Percentiles rank a stretch among this genome's conserved stretches.
phyloP scores from a whole-genome alignment of 2,797 vertebrate species.

The Neosalanx taihuensis region DNA sequence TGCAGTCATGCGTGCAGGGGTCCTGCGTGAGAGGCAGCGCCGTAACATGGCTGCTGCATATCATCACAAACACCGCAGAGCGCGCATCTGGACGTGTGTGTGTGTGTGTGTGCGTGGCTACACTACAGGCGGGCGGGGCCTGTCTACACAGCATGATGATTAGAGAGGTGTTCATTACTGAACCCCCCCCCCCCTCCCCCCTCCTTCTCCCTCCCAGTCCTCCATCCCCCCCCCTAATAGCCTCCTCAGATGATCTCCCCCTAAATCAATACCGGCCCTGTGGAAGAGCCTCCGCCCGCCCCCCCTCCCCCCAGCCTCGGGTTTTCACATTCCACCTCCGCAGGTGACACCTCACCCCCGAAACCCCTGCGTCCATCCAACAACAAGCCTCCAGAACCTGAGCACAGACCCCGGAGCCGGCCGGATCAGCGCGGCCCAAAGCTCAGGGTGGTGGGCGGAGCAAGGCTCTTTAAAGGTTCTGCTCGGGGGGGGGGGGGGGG shows the following conservation, averaged over 20 bases:
- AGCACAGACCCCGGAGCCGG: background rate
- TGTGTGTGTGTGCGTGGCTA: slow-evolving; percentile 11
- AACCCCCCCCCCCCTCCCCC: slow-evolving; percentile 29
- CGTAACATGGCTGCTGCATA: slow-evolving; percentile 46
- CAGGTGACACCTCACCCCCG: slow-evolving; percentile 56
- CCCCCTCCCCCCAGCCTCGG: too few relatives aligned
- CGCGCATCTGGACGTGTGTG: background rate
- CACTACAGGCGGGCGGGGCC: slow-evolving; percentile 40
- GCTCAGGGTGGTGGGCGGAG: background rate
- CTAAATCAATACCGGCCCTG: slow-evolving; percentile 66
- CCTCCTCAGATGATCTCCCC: slow-evolving; percentile 61
- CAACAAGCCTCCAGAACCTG: too few relatives aligned
- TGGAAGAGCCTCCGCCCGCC: too few relatives aligned
- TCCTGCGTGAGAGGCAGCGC: slow-evolving; percentile 44
- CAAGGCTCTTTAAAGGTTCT: background rate
- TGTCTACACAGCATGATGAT: slow-evolving; percentile 52
- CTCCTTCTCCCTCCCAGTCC: slow-evolving; percentile 32
- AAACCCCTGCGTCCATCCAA: too few relatives aligned
- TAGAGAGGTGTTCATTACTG: slow-evolving; percentile 58
- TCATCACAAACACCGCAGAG: slow-evolving; percentile 24
- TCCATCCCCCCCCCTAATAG: slow-evolving; percentile 54
- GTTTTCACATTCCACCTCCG: slow-evolving; percentile 53
- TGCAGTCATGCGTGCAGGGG: slow-evolving; percentile 46
- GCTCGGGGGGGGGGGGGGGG: slow-evolving; percentile 22
- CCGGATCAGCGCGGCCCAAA: too few relatives aligned